A percentile compares a stretch with the other conserved stretches of the same genome.
Conservation (phyloP, 2,888 invertebrate species). For the Cryptophagus acutangulus region DNA sequence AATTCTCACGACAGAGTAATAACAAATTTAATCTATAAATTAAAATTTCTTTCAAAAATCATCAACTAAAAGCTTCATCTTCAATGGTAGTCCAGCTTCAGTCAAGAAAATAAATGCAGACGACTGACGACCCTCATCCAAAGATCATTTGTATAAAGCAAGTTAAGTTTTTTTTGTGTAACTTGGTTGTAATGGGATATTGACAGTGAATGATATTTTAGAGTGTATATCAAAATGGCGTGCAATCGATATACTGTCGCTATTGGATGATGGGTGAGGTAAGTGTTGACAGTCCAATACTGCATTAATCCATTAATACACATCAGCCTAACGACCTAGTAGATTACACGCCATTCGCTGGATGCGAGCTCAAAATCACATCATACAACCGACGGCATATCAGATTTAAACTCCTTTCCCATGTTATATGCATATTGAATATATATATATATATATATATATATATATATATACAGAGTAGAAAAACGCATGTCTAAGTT, state of each 20-base stretch:
- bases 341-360: constrained; percentile 39
- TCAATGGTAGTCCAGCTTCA: constrained; percentile 2
- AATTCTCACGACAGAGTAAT: constrained; percentile 44
- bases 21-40: constrained; percentile 35
- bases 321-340: constrained; percentile 44
- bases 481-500: no score
- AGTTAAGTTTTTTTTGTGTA: constrained; percentile 10
- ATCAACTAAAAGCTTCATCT: no score
- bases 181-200: constrained; percentile 26
- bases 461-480: background rate
- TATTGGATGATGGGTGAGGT: constrained; percentile 43
- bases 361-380: constrained; percentile 37
- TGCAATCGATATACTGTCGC: constrained; percentile 41
- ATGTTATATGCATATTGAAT: background rate
- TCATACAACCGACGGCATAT: constrained; percentile 35
- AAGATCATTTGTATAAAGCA: no score
- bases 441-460: background rate
- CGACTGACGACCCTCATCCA: no score
- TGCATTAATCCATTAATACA: constrained; percentile 49
- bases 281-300: constrained; percentile 48
- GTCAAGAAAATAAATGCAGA: no score
- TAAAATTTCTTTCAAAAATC: constrained; percentile 22
- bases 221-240: constrained; percentile 38
- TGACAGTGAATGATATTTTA: constrained; percentile 34
- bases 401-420: constrained; percentile 32